Base-by-base conservation (phyloP, 2,113 vertebrate genomes). In the Hystrix cristata region DNA sequence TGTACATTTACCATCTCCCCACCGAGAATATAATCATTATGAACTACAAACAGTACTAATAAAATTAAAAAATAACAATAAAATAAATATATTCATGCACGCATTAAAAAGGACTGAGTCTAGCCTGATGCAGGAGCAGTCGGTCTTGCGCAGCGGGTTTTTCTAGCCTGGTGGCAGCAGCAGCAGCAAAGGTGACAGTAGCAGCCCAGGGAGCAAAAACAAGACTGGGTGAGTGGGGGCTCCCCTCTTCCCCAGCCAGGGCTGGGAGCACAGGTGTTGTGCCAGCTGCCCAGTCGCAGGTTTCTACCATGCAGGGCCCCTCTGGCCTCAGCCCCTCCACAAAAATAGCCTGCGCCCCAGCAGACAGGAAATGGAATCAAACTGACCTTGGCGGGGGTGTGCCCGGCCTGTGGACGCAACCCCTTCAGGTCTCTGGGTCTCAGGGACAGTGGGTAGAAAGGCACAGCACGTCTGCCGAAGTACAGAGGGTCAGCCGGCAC, bases 71-170 rank as follows among this genome's bases (percentile, higher is more conserved):
- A 78, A 78, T 51, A 31, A 48, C 43, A 76, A 31, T 78, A 51
- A 78, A 51, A 31, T 51, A 51, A 78, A 78, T 51, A 78, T 27
- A 51, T 78, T 25, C 74, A 78, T 14, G 51, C 74, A 78, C 31
- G 25, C 46, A 51, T 78, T 16, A 16, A 51, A 76, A 59, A 51
- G 88, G 93, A 86, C 67, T 48, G 29, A 64, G 79, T 78, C 69
- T 57, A 86, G 79, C 80, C 78, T 34, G 12, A 57, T 34, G 16
- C 34, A 13, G 9, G n/a, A 51, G 71, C 84, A 15, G 8, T n/a
- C 10, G 1, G 83, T 91, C 96, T 62, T 79, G 96, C 74, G 90
- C 38, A 27, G 95, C 95, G 48, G 65, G 97, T 97, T 97, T 95
- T 95, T 97, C 97, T 96, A 67, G 97, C 79, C 83, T 57, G 53